These are phyloP conservation scores for Megalops atlanticus DNA, from an alignment of 2,113 vertebrate genomes.

Conservation along the genomic window DNA sequence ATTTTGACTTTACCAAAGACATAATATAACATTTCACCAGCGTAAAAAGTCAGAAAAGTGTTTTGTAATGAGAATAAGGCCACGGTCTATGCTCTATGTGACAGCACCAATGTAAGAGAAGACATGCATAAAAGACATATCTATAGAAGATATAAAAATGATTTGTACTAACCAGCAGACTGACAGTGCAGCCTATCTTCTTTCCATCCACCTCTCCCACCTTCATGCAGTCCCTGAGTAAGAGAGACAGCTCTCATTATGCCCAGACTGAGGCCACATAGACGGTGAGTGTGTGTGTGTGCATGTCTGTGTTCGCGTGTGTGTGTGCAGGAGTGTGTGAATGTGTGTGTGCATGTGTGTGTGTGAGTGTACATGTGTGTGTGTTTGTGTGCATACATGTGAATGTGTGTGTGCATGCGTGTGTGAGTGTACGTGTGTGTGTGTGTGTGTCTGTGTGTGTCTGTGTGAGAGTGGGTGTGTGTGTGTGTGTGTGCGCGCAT, in stretches of 20 bases:
- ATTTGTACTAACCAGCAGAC: conserved; percentile 85
- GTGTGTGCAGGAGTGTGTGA: background rate
- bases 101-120: background rate
- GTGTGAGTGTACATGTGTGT: background rate
- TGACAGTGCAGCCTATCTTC: conserved; percentile 98
- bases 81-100: no score
- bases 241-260: conserved; percentile 49
- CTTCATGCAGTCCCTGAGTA: conserved; percentile 93
- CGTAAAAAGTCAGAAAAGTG: background rate
- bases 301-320: background rate
- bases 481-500: background rate
- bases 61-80: no score
- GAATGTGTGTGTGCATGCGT: background rate
- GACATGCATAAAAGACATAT: no score
- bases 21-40: background rate
- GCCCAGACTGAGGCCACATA: background rate
- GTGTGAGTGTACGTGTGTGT: background rate
- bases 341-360: background rate
- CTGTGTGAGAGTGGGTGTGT: background rate
- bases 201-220: conserved; percentile 96
- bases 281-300: background rate
- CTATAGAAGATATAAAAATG: background rate
- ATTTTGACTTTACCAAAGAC: no score
- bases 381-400: background rate
- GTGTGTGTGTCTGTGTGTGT: background rate